These are phyloP conservation scores for Acholoe squamosa DNA, from an alignment of 2,888 invertebrate genomes.

Conservation along the genomic window DNA sequence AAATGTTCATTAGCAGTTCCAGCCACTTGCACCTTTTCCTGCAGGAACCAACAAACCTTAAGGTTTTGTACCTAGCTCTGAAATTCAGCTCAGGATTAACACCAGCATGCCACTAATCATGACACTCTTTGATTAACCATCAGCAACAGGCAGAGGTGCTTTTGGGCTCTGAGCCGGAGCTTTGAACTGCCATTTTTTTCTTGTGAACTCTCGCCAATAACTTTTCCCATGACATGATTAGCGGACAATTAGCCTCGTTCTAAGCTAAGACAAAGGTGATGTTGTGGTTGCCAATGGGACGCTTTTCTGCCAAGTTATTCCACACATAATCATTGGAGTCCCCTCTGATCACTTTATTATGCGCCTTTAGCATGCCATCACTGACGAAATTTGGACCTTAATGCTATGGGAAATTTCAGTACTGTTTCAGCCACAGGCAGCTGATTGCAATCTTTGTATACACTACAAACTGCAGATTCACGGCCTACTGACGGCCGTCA, in stretches of 20 bases:
- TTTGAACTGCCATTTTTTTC: not conserved
- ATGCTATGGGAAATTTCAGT: too few species aligned
- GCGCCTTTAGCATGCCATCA: too few species aligned
- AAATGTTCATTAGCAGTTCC: slow-evolving; percentile 17
- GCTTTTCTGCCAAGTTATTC: not conserved
- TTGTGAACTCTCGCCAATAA: not conserved
- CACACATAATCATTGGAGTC: too few species aligned
- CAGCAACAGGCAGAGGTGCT: not conserved
- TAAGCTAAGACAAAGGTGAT: not conserved
- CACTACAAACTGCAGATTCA: too few species aligned
- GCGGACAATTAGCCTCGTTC: not conserved
- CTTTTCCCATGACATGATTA: not conserved
- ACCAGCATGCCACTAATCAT: not conserved
- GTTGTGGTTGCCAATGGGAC: not conserved
- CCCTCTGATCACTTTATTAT: too few species aligned
- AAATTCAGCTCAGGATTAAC: not conserved
- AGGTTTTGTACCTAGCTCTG: not conserved
- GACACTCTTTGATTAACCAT: not conserved
- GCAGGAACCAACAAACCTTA: not conserved
- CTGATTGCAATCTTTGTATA: too few species aligned
- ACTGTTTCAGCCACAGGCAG: too few species aligned
- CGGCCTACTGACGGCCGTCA: too few species aligned
- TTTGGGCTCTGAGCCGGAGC: not conserved
- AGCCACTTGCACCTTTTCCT: not conserved
- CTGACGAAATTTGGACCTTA: too few species aligned